These are phyloP conservation scores for Ophraella communa DNA, from an alignment of 2,888 invertebrate species.

Conservation along the genomic window DNA sequence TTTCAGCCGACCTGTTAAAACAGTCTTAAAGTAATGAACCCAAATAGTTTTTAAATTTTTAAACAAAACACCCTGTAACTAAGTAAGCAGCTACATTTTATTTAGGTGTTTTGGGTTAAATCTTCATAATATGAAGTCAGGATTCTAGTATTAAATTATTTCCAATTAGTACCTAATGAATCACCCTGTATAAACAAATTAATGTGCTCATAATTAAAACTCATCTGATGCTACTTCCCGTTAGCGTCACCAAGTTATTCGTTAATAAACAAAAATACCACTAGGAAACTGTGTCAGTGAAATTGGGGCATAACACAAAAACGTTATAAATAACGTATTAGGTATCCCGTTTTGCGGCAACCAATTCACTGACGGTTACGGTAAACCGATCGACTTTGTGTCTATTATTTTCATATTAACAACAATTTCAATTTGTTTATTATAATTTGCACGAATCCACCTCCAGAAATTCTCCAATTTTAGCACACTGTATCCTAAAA, in stretches of 20 bases:
- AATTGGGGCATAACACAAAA: neutral
- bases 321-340: neutral
- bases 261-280: neutral
- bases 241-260: neutral
- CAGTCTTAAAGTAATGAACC: too few species aligned
- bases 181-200: neutral
- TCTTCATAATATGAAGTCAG: too few species aligned
- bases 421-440: slow-evolving; percentile 14
- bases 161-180: too few species aligned
- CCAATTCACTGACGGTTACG: too few species aligned
- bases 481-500: slow-evolving; percentile 52
- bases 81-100: too few species aligned
- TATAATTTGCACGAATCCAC: slow-evolving; percentile 4
- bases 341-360: too few species aligned
- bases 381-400: neutral
- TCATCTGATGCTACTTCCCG: neutral
- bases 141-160: too few species aligned
- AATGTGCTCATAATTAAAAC: neutral
- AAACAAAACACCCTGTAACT: too few species aligned
- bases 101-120: too few species aligned
- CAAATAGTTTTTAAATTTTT: too few species aligned
- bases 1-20: too few species aligned
- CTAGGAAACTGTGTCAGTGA: neutral
- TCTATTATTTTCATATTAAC: neutral
- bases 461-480: slow-evolving; percentile 19